phyloP scores from a whole-genome alignment of 2,888 invertebrate genomes.

The Limnephilus rhombicus region DNA sequence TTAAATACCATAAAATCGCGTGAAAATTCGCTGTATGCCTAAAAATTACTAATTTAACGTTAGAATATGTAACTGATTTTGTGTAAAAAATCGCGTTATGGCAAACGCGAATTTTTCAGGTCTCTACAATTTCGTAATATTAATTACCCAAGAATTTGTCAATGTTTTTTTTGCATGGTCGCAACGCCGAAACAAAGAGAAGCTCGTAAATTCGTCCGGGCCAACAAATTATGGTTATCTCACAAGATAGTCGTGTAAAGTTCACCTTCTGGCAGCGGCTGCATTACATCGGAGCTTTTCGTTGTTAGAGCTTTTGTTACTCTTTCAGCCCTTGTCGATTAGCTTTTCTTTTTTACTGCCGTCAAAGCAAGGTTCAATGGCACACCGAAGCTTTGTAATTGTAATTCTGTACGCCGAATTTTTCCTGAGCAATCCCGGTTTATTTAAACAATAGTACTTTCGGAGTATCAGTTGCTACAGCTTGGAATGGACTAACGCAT shows the following conservation, averaged over 20 bases:
- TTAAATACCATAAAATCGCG: no score
- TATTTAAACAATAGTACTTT: background rate
- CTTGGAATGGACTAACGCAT: background rate
- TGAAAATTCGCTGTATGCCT: no score
- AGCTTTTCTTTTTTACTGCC: background rate
- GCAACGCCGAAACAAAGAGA: background rate
- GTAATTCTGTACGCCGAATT: background rate
- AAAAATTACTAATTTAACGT: no score
- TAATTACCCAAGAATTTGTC: background rate
- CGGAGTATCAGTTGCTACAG: background rate
- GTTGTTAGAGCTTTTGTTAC: background rate
- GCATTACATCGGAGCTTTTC: background rate
- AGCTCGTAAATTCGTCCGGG: background rate
- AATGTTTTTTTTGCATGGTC: background rate
- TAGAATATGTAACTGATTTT: no score
- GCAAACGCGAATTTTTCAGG: no score
- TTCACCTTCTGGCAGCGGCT: background rate
- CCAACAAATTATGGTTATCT: background rate
- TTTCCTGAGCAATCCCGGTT: background rate
- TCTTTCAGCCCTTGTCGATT: background rate
- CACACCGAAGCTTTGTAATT: background rate
- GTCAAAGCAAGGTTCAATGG: background rate
- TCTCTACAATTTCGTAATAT: background rate
- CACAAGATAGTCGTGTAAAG: background rate
- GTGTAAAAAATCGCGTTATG: no score